Conservation (phyloP, 2,888 invertebrate genomes). For the Lepidochrysops patricia region DNA sequence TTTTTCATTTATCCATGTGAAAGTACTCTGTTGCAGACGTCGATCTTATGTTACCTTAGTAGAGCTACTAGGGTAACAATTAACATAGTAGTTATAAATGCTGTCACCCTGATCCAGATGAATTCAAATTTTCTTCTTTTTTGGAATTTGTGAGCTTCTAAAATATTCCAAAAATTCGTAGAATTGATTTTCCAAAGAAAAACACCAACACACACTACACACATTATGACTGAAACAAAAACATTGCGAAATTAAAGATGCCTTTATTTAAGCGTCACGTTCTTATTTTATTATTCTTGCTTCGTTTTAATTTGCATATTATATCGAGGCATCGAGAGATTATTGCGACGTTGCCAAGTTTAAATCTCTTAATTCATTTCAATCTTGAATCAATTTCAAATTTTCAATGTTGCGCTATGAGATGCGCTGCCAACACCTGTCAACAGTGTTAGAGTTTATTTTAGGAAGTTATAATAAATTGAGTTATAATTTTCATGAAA, state of each 20-base stretch:
- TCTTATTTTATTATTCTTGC: conserved; percentile 4
- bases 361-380: conserved; percentile 11
- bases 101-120: no score
- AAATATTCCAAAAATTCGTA: no score
- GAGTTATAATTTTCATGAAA: neutral
- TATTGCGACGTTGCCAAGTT: conserved; percentile 3
- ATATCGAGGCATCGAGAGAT: neutral
- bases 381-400: no score
- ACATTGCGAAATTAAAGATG: no score
- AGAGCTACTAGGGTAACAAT: no score
- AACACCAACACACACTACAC: no score
- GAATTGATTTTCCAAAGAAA: no score
- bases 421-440: conserved; percentile 18
- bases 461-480: neutral
- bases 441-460: conserved; percentile 11
- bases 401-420: conserved; percentile 18
- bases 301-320: neutral
- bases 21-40: conserved; percentile 21
- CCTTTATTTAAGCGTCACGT: no score
- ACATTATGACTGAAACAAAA: no score
- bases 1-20: no score
- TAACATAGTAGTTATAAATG: no score
- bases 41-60: conserved; percentile 16
- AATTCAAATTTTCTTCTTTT: neutral
- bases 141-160: no score